Conservation (phyloP, 1,140 invertebrate genomes). For the Gonioctena quinquepunctata region DNA sequence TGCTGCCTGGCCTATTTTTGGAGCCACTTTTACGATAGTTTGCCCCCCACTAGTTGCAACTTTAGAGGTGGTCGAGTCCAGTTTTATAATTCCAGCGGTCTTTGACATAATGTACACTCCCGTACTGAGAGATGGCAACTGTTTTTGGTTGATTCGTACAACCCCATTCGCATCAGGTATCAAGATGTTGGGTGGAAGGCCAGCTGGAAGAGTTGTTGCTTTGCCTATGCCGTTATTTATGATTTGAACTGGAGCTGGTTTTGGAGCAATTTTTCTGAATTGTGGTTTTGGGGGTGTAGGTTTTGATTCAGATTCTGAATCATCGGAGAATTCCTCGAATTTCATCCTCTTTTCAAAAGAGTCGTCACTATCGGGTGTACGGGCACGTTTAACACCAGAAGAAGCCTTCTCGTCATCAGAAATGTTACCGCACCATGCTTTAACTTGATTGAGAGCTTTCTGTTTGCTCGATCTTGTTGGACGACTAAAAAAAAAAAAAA, state of each 20-base stretch:
- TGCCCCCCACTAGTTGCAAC: constrained; percentile 46
- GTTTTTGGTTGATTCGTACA: constrained; percentile 73
- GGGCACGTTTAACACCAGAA: constrained; percentile 31
- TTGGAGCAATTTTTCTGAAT: constrained; percentile 12
- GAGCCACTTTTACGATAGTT: constrained; percentile 51
- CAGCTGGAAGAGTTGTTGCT: neutral
- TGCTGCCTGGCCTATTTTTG: constrained; percentile 52
- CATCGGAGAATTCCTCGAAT: constrained; percentile 54
- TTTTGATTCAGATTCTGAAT: constrained; percentile 40
- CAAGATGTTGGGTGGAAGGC: constrained; percentile 46
- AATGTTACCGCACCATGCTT: constrained; percentile 76
- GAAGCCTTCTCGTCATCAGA: constrained; percentile 61
- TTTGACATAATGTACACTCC: constrained; percentile 77
- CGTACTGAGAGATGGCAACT: constrained; percentile 69
- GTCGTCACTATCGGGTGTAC: constrained; percentile 53
- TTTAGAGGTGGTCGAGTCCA: constrained; percentile 54
- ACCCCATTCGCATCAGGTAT: constrained; percentile 70
- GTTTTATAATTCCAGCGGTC: constrained; percentile 61
- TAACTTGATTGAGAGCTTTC: constrained; percentile 81
- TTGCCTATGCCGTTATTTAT: constrained; percentile 27
- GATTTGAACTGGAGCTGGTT: constrained; percentile 1
- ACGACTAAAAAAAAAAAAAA: constrained; percentile 56
- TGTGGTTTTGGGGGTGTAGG: neutral
- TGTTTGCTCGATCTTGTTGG: constrained; percentile 78
- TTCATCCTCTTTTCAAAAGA: constrained; percentile 60